Evolutionary conservation across 2,888 invertebrate species (phyloP).

Genomic region (Temnothorax unifasciatus): DNA sequence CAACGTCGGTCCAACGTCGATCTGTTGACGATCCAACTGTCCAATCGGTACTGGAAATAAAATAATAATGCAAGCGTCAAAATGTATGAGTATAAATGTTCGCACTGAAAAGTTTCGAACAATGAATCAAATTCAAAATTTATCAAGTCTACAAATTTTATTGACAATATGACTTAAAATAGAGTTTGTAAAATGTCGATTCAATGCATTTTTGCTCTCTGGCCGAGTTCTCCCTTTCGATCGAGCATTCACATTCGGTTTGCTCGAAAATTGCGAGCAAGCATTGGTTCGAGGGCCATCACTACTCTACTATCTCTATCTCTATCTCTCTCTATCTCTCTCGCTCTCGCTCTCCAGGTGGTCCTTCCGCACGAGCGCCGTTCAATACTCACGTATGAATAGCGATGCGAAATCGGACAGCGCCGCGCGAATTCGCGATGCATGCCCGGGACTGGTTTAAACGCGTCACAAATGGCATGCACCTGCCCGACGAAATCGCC

Average conservation of each 20-base stretch:
- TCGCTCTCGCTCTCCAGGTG: conserved; percentile 49
- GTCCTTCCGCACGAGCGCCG: conserved; percentile 54
- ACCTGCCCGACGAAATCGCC: conserved; percentile 60
- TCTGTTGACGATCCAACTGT: not conserved
- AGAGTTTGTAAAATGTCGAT: conserved; percentile 21
- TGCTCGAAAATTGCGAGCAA: conserved; percentile 40
- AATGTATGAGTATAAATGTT: not conserved
- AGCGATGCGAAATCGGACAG: conserved; percentile 67
- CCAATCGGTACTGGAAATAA: not conserved
- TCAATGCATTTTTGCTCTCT: conserved; percentile 1
- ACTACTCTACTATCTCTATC: conserved; percentile 27
- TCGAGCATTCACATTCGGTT: conserved; percentile 20
- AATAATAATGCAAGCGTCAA: not conserved
- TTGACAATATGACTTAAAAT: conserved; percentile 3
- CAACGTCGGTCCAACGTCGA: not conserved
- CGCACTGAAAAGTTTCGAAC: not conserved
- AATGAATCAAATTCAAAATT: not conserved
- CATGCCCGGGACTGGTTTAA: conserved; percentile 70
- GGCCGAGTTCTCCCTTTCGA: conserved; percentile 1
- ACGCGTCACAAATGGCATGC: conserved; percentile 65
- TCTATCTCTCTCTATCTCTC: conserved; percentile 5
- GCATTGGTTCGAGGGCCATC: conserved; percentile 45
- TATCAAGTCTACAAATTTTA: not conserved
- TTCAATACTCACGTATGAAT: conserved; percentile 70
- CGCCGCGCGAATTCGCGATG: conserved; percentile 63